Percentiles rank a stretch among this genome's conserved stretches.
Conservation (phyloP, 2,113 vertebrate species). For the Arizona elegans region DNA sequence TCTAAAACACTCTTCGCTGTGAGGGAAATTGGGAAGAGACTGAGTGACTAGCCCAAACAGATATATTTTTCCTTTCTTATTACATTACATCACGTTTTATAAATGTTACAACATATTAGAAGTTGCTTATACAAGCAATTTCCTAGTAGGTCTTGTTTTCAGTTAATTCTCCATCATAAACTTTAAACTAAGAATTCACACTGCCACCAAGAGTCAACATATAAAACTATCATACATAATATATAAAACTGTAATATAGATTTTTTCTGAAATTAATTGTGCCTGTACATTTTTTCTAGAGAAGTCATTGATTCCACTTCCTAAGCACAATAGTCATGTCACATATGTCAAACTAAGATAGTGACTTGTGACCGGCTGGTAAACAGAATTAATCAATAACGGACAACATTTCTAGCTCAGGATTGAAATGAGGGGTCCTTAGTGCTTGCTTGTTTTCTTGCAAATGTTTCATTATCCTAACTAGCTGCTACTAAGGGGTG, state of each 20-base stretch:
- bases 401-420: background rate
- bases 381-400: background rate
- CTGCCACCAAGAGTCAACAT: background rate
- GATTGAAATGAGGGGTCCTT: background rate
- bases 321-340: background rate
- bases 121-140: background rate
- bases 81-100: background rate
- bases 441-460: background rate
- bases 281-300: background rate
- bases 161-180: background rate
- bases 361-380: background rate
- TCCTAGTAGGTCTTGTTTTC: background rate
- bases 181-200: background rate
- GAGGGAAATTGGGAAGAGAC: background rate
- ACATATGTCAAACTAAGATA: background rate
- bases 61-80: background rate
- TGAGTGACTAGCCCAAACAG: background rate
- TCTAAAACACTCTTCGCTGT: background rate
- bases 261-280: background rate
- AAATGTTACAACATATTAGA: background rate
- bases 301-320: background rate
- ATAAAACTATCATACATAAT: background rate
- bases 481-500: background rate
- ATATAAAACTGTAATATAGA: background rate
- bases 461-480: background rate